Evolutionary conservation across 2,888 invertebrate genomes (phyloP).

Genomic region (Fragum sueziense): DNA sequence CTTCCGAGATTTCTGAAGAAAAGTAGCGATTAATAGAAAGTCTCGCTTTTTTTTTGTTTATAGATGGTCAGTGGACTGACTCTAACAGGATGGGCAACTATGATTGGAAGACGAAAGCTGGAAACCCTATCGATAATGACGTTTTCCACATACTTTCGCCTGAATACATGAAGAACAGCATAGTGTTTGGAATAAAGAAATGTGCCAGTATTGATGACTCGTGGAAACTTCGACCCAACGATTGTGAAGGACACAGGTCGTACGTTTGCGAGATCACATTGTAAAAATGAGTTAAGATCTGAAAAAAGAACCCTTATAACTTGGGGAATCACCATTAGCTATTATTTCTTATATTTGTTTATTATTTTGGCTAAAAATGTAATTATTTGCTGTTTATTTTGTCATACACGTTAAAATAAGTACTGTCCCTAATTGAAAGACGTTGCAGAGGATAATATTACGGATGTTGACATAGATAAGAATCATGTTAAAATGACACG

Average conservation of each 20-base stretch:
- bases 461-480: no score
- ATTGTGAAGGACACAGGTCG: background rate
- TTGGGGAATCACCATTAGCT: background rate
- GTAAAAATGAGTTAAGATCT: background rate
- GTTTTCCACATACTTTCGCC: background rate
- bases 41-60: background rate
- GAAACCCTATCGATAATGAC: background rate
- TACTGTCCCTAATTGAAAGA: background rate
- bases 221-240: background rate
- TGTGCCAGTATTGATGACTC: background rate
- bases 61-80: background rate
- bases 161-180: background rate
- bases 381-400: background rate
- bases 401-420: background rate
- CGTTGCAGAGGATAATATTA: background rate
- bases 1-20: background rate
- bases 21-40: background rate
- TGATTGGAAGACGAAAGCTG: background rate
- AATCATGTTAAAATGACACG: no score
- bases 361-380: background rate
- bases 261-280: background rate
- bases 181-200: background rate
- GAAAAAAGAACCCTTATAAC: background rate
- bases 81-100: background rate
- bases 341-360: background rate